Evolutionary conservation across 2,113 vertebrate genomes (phyloP), one percentile per base, ranked within the genome.

Genomic region (Theropithecus gelada): DNA sequence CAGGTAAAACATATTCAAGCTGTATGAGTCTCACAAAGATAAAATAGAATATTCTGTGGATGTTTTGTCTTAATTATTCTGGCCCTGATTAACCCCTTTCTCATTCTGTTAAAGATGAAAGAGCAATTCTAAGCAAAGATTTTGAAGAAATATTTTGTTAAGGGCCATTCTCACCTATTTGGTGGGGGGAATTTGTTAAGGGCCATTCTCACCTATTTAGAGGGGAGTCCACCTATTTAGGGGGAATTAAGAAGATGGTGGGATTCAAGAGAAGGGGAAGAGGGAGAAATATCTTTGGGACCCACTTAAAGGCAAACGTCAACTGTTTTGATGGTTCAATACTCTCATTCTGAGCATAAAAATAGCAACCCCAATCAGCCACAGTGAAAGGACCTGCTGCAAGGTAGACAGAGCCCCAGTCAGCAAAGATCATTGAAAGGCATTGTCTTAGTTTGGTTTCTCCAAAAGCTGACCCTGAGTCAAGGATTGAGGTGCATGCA

Each of bases 121-220:
- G 20, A 92, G 66, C 1, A 79, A 72, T 66, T 93, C 30, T 45
- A 92, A 87, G 38, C 32, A 90, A 93, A 79, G 25, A 75, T 72
- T 94, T 94, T 75, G 25, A 83, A 83, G 57, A 86, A 93, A 73
- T 0, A 80, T 76, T 72, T 93, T 85, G 3, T 94, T 72, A 75
- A 92, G 61, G 6, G 43, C 10, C 25, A 70, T 57, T 87, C 30
- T 61, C 23, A 90, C 3, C 20, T 68, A 22, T 85, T 68, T 87
- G 43, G 10, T 50, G 48, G 48, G 48, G 12, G 48, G 48, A 50
- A 13, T 66, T 93, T 85, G 3, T 94, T 72, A 75, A 92, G 61
- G 6, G 38, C 10, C 25, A 72, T 57, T 87, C 25, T 61, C 23
- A 90, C 5, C 20, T 70, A 18, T 85, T 68, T 90, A 55, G 45